phyloP scores from a whole-genome alignment of 1,140 invertebrate species.

The Zophobas atratus region DNA sequence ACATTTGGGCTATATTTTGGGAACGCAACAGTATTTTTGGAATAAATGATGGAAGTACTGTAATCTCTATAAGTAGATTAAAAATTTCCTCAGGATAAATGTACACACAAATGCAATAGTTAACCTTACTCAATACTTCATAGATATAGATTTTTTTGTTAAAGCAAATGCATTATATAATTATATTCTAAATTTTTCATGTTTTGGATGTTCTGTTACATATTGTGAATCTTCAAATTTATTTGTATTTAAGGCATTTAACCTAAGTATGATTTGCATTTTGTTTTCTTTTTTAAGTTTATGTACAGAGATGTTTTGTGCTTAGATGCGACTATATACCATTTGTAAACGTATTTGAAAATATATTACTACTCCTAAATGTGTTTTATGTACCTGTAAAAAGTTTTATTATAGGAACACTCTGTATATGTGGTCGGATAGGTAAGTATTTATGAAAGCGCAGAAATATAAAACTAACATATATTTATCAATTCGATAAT shows the following conservation, averaged over 20 bases:
- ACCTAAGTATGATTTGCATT: constrained; percentile 46
- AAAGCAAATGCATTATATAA: constrained; percentile 57
- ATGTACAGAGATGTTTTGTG: constrained; percentile 64
- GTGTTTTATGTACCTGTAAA: background rate
- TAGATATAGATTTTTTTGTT: constrained; percentile 58
- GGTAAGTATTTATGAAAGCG: background rate
- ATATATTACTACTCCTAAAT: constrained; percentile 61
- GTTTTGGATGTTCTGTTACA: constrained; percentile 46
- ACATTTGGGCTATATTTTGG: constrained; percentile 31
- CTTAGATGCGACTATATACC: constrained; percentile 64
- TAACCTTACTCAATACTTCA: constrained; percentile 62
- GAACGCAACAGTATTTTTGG: constrained; percentile 2
- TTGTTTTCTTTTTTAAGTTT: constrained; percentile 60
- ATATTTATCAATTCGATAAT: constrained; percentile 2
- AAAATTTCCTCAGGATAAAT: constrained; percentile 66
- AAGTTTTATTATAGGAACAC: too few relatives aligned
- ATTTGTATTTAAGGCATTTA: constrained; percentile 52
- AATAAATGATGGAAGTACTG: constrained; percentile 51
- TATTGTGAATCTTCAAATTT: constrained; percentile 50
- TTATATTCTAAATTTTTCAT: constrained; percentile 33
- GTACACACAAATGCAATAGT: constrained; percentile 67
- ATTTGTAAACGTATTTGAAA: constrained; percentile 67
- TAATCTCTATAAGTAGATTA: constrained; percentile 63
- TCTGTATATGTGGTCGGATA: background rate
- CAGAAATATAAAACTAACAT: background rate